phyloP scores from a whole-genome alignment of 1,140 invertebrate species.

The Papilio glaucus region DNA sequence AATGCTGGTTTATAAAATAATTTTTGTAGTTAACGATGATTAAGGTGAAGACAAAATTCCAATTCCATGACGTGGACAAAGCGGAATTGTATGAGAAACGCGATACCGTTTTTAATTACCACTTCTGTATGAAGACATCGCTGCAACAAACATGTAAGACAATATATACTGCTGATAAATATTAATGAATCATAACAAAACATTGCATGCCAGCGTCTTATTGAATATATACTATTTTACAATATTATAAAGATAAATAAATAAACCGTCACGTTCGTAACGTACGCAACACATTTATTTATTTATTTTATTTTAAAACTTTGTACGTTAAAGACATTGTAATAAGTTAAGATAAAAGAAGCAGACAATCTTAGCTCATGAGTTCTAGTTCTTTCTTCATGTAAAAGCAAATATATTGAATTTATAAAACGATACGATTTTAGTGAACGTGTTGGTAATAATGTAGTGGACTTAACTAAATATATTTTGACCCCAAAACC shows the following conservation, averaged over 20 bases:
- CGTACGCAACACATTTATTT: too few relatives aligned
- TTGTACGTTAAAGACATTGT: too few relatives aligned
- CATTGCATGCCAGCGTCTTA: not conserved
- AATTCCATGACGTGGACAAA: conserved; percentile 24
- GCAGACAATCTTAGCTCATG: too few relatives aligned
- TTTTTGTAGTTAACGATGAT: conserved; percentile 15
- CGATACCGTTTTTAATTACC: conserved; percentile 9
- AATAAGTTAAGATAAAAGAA: too few relatives aligned
- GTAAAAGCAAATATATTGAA: too few relatives aligned
- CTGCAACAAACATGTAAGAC: not conserved
- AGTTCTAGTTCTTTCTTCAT: too few relatives aligned
- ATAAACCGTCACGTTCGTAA: not conserved
- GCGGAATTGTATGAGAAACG: conserved; percentile 4
- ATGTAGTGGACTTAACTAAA: too few relatives aligned
- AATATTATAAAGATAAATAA: not conserved
- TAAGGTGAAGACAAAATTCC: conserved; percentile 19
- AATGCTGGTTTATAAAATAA: not conserved
- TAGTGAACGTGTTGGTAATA: too few relatives aligned
- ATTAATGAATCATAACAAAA: conserved; percentile 4
- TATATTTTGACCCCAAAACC: too few relatives aligned
- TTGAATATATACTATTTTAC: not conserved
- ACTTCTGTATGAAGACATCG: conserved; percentile 12
- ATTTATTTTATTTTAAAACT: too few relatives aligned
- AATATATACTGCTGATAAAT: conserved; percentile 10
- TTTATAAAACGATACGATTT: too few relatives aligned